These are phyloP conservation scores for Labeo calbasu DNA, from an alignment of 2,797 vertebrate species.

Conservation along the genomic window DNA sequence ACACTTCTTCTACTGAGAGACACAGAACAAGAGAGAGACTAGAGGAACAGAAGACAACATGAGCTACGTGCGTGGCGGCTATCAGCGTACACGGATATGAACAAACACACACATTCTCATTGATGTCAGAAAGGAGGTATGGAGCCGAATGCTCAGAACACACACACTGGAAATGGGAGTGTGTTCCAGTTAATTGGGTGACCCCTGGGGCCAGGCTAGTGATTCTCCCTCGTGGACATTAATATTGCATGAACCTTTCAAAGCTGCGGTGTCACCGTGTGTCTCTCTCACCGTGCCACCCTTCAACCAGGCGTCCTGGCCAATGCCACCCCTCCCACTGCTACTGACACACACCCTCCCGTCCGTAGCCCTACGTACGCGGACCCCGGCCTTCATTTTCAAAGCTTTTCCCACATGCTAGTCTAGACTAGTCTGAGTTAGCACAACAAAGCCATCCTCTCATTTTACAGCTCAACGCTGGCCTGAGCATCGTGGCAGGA, in stretches of 20 bases:
- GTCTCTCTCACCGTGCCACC: slow-evolving; percentile 44
- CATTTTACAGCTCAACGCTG: slow-evolving; percentile 22
- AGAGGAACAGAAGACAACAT: slow-evolving; percentile 27
- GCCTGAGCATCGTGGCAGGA: not conserved
- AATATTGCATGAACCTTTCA: slow-evolving; percentile 85
- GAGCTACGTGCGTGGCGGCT: not conserved
- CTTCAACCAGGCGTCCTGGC: slow-evolving; percentile 28
- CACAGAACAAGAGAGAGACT: slow-evolving; percentile 30
- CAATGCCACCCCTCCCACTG: slow-evolving; percentile 33
- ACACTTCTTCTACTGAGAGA: not conserved
- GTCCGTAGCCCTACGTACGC: slow-evolving; percentile 4
- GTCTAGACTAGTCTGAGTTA: slow-evolving; percentile 43
- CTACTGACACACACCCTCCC: slow-evolving; percentile 31
- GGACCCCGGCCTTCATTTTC: slow-evolving; percentile 29
- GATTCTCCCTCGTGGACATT: slow-evolving; percentile 83
- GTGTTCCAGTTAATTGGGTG: slow-evolving; percentile 87
- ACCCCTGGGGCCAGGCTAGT: slow-evolving; percentile 82
- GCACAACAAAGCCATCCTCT: slow-evolving; percentile 41
- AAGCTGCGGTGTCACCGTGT: slow-evolving; percentile 62
- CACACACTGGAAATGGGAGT: slow-evolving; percentile 78
- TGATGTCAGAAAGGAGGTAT: slow-evolving; percentile 62
- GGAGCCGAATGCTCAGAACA: slow-evolving; percentile 49
- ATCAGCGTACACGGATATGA: slow-evolving; percentile 1
- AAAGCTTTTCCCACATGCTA: slow-evolving; percentile 48
- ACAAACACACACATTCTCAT: slow-evolving; percentile 43